A percentile compares a stretch with the other conserved stretches of the same genome.
Conservation (phyloP, 2,797 vertebrate genomes). For the Pelochelys cantorii region DNA sequence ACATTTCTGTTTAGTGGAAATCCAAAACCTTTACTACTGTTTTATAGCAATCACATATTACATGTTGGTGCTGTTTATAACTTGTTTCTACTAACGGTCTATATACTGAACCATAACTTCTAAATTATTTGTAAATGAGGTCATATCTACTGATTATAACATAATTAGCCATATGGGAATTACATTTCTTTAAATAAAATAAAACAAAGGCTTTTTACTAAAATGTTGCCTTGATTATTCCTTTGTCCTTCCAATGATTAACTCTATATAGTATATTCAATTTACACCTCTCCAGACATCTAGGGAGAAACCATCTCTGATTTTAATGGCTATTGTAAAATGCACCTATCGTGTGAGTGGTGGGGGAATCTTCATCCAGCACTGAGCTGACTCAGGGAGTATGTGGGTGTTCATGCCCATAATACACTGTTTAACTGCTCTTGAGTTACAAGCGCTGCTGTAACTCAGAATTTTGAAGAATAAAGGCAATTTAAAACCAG, state of each 20-base stretch:
- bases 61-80: neutral
- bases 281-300: neutral
- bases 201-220: neutral
- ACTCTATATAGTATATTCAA: neutral
- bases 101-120: slow-evolving; percentile 20
- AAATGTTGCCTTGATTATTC: neutral
- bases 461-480: neutral
- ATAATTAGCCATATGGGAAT: slow-evolving; percentile 52
- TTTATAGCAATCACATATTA: neutral
- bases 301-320: neutral
- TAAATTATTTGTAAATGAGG: slow-evolving; percentile 53
- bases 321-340: neutral
- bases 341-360: neutral
- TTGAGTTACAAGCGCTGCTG: neutral
- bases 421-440: neutral
- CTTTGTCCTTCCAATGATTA: neutral
- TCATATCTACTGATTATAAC: slow-evolving; percentile 26
- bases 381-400: neutral
- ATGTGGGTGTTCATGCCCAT: neutral
- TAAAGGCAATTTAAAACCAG: neutral
- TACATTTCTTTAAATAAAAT: neutral
- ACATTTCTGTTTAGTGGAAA: neutral
- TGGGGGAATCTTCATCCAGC: no score
- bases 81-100: slow-evolving; percentile 34
- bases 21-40: neutral